These are phyloP conservation scores for Bembecia ichneumoniformis DNA, from an alignment of 2,888 invertebrate species.

Conservation along the genomic window DNA sequence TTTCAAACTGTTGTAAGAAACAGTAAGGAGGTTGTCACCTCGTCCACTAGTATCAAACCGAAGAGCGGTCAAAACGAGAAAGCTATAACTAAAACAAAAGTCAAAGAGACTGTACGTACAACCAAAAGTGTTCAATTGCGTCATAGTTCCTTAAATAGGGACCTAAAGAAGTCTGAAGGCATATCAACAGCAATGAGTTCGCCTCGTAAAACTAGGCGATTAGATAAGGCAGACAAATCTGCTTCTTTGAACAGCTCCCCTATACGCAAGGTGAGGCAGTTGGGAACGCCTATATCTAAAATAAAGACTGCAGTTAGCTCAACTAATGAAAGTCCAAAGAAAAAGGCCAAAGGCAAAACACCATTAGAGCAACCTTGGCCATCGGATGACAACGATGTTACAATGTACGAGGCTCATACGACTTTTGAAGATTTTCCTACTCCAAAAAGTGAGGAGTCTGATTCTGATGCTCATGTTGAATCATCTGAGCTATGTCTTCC, in stretches of 20 bases:
- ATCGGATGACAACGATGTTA: slow-evolving; percentile 53
- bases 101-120: slow-evolving; percentile 38
- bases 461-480: slow-evolving; percentile 54
- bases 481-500: slow-evolving; percentile 57
- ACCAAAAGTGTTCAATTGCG: slow-evolving; percentile 48
- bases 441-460: slow-evolving; percentile 55
- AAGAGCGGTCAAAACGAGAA: slow-evolving; percentile 40
- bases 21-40: slow-evolving; percentile 44
- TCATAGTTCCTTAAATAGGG: slow-evolving; percentile 58
- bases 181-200: slow-evolving; percentile 53
- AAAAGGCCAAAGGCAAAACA: slow-evolving; percentile 43
- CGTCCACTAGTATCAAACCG: slow-evolving; percentile 36
- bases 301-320: slow-evolving; percentile 40
- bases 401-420: slow-evolving; percentile 66
- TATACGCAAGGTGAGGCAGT: slow-evolving; percentile 59
- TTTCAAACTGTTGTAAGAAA: slow-evolving; percentile 62
- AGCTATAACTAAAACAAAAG: slow-evolving; percentile 39
- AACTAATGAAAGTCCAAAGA: slow-evolving; percentile 53
- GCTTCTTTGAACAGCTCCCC: slow-evolving; percentile 63
- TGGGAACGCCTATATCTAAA: slow-evolving; percentile 44
- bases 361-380: slow-evolving; percentile 37
- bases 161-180: slow-evolving; percentile 43
- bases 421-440: slow-evolving; percentile 48
- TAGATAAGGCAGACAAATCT: slow-evolving; percentile 60
- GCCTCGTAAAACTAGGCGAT: slow-evolving; percentile 56